Evolutionary conservation across 2,888 invertebrate genomes (phyloP), one percentile per base, ranked within the genome.

Genomic region (Scrobipalpa atriplicella): DNA sequence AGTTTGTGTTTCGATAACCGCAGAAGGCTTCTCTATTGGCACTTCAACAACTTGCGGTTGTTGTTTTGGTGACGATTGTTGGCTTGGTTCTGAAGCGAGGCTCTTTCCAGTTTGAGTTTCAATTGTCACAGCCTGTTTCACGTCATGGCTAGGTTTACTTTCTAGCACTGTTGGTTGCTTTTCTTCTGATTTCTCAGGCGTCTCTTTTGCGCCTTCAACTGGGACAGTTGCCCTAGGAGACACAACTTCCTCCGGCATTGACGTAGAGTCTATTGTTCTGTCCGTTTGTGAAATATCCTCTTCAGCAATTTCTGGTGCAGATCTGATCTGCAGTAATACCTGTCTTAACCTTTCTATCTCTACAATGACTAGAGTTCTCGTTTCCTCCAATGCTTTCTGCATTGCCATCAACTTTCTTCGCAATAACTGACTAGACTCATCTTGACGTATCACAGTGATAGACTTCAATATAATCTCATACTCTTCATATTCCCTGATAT

Each of bases 231-330:
- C 83, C 75, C 84, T 83, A 11, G 89, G 87, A 38, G 86, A 84
- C 19, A 93, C 92, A 75, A 95, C 93, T 84, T 96, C 95, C 81
- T 95, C 95, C 1, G 95, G 95, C 95, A 96, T 95, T 65, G 95
- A 95, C 61, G 94, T 93, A 0, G 95, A 95, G 83, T 95, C 95
- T 61, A 96, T 93, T 7, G 95, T 95, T 71, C 93, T 89, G 74
- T 94, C 94, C 43, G 94, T 94, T 75, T 94, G 88, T 29, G 94
- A 93, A 66, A 89, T 79, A 70, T 92, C 92, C 8, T 92, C 92
- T 62, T 94, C 93, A 7, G 77, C 78, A 7, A 84, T 75, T 73
- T 92, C 92, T 39, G 84, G 85, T 29, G 75, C 86, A 65, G 80
- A 83, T 71, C 79, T 83, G 61, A 91, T 80, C 19, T 88, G 88